A percentile compares a stretch with the other conserved stretches of the same genome.
These are phyloP conservation scores for Gnathonemus longibarbis DNA, from an alignment of 2,113 vertebrate genomes.

Conservation along the genomic window DNA sequence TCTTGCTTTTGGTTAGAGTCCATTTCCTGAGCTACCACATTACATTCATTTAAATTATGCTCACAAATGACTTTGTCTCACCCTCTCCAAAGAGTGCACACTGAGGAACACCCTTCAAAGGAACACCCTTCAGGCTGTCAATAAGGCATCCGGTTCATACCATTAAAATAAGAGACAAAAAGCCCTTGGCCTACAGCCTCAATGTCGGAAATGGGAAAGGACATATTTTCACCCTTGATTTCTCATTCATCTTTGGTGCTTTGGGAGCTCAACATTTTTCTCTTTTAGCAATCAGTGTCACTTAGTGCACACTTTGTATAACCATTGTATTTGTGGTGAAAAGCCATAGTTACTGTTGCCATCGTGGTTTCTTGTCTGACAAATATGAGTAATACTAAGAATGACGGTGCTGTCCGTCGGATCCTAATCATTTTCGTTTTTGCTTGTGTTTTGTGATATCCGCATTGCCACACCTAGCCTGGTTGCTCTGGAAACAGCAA, in stretches of 20 bases:
- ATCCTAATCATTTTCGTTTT: background rate
- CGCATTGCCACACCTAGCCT: background rate
- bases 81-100: background rate
- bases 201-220: background rate
- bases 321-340: background rate
- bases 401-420: background rate
- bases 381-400: background rate
- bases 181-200: background rate
- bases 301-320: background rate
- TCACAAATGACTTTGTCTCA: background rate
- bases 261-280: background rate
- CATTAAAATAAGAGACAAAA: background rate
- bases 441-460: background rate
- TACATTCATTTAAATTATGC: background rate
- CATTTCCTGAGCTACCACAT: background rate
- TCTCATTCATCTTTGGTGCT: background rate
- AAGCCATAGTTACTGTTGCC: background rate
- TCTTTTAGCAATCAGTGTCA: background rate
- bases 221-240: background rate
- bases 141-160: background rate
- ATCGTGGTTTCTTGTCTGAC: background rate
- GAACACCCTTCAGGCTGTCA: background rate
- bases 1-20: background rate
- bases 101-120: background rate
- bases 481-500: constrained; percentile 3